Conservation (phyloP, 1,140 invertebrate species). For the Habropoda laboriosa region DNA sequence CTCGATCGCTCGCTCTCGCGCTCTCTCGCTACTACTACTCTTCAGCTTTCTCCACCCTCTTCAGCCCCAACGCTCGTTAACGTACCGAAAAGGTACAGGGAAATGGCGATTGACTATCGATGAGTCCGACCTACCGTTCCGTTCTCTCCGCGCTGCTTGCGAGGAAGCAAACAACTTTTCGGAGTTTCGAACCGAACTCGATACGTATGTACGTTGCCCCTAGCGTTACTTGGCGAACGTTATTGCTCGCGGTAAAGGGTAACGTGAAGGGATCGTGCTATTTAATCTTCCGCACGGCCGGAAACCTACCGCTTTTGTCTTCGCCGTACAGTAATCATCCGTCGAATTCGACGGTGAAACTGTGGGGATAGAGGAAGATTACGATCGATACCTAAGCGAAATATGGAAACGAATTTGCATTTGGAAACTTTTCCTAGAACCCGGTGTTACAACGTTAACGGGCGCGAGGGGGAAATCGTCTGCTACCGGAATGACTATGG, state of each 20-base stretch:
- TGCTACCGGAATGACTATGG: not conserved
- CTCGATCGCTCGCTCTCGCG: too few relatives aligned
- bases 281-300: conserved; percentile 9
- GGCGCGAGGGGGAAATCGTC: too few relatives aligned
- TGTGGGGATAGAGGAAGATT: not conserved
- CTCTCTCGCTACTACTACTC: too few relatives aligned
- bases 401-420: conserved; percentile 10
- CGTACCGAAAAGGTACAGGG: conserved; percentile 27
- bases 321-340: not conserved
- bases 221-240: conserved; percentile 8
- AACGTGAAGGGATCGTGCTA: not conserved
- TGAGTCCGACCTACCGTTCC: conserved; percentile 19
- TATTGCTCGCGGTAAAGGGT: conserved; percentile 20
- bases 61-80: conserved; percentile 39
- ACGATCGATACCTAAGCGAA: not conserved
- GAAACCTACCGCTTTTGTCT: not conserved
- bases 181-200: conserved; percentile 27
- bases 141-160: too few relatives aligned
- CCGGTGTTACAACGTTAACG: not conserved
- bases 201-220: not conserved
- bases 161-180: conserved; percentile 37
- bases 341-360: not conserved
- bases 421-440: too few relatives aligned
- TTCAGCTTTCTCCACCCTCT: not conserved
- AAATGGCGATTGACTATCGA: conserved; percentile 65